Evolutionary conservation across 2,113 vertebrate species (phyloP).

Genomic region (Cepphus grylle): DNA sequence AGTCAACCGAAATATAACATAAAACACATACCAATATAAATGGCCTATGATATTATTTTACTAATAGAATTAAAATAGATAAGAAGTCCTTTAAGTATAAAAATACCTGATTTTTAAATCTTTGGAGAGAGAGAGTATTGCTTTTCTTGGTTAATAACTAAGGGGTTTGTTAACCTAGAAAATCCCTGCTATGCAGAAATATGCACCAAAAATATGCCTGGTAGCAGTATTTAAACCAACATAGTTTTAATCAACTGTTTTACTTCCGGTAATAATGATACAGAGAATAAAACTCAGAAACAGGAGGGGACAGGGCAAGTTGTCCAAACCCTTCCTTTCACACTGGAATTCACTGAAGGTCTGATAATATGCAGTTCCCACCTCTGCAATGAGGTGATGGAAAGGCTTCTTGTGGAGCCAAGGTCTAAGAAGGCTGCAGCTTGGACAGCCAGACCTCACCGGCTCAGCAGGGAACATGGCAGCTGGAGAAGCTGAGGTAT

Average conservation of each 20-base stretch:
- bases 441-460: neutral
- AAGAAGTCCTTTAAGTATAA: neutral
- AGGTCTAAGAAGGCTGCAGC: neutral
- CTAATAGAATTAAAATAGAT: neutral
- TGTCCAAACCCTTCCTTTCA: neutral
- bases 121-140: neutral
- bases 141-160: neutral
- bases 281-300: neutral
- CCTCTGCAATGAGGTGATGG: neutral
- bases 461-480: rapidly evolving
- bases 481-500: neutral
- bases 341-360: neutral
- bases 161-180: neutral
- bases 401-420: neutral
- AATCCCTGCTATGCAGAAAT: neutral
- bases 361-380: neutral
- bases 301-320: rapidly evolving
- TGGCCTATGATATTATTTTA: neutral
- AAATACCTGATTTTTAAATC: neutral
- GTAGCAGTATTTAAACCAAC: neutral
- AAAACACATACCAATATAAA: neutral
- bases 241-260: neutral
- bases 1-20: neutral
- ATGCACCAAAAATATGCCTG: rapidly evolving
- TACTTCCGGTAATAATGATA: neutral